phyloP scores from a whole-genome alignment of 2,888 invertebrate genomes.

The Physocephala rufipes region DNA sequence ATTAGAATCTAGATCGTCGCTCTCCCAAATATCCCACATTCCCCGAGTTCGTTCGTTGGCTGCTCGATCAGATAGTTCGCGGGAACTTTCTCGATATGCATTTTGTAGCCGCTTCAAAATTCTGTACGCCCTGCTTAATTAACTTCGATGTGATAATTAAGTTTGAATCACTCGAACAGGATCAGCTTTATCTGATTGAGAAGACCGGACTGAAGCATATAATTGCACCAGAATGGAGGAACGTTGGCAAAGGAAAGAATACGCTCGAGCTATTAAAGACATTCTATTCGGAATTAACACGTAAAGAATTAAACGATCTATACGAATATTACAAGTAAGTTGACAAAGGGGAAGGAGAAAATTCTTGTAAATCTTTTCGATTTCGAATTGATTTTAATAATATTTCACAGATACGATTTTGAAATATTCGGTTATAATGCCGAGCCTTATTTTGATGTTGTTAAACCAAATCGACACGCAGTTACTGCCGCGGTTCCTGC shows the following conservation, averaged over 20 bases:
- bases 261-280: constrained; percentile 77
- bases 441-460: constrained; percentile 57
- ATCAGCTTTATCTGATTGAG: constrained; percentile 83
- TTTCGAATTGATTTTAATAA: constrained; percentile 29
- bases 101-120: constrained; percentile 84
- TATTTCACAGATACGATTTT: constrained; percentile 80
- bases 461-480: constrained; percentile 43
- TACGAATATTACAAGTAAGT: constrained; percentile 81
- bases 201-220: constrained; percentile 78
- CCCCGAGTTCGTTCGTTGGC: constrained; percentile 82
- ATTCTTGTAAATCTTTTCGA: neutral
- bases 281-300: constrained; percentile 80
- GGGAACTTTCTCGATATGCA: constrained; percentile 80
- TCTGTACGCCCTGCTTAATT: constrained; percentile 87
- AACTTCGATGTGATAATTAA: constrained; percentile 83
- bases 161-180: constrained; percentile 84
- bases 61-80: constrained; percentile 74
- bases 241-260: constrained; percentile 79
- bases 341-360: neutral
- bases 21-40: constrained; percentile 77
- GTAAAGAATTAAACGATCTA: constrained; percentile 78
- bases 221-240: constrained; percentile 84
- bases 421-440: constrained; percentile 86
- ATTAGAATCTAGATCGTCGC: constrained; percentile 57
- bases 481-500: constrained; percentile 39